Evolutionary conservation across 2,888 invertebrate species (phyloP).

Genomic region (Cinara cedri): DNA sequence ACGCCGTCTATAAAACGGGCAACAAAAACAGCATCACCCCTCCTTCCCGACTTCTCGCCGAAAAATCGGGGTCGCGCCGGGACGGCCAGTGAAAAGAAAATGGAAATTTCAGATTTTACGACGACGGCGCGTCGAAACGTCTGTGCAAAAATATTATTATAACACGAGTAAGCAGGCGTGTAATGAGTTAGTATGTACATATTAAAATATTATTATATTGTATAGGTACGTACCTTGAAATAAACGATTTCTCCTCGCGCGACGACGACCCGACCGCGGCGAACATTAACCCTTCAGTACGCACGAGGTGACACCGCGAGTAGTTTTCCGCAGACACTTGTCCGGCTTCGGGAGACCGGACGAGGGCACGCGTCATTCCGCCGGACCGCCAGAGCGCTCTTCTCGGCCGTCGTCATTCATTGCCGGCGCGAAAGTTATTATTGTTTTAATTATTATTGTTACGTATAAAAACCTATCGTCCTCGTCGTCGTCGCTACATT

Average conservation of each 20-base stretch:
- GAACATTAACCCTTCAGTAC: slow-evolving; percentile 34
- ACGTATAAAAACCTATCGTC: too few species aligned
- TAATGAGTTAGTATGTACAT: too few species aligned
- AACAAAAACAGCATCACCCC: too few species aligned
- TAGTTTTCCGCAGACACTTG: slow-evolving; percentile 22
- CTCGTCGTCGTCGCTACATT: too few species aligned
- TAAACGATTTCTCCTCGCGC: not conserved
- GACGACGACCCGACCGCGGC: not conserved
- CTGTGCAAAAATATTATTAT: not conserved
- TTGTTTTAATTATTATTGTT: not conserved
- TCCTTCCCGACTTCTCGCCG: too few species aligned
- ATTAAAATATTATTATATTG: too few species aligned
- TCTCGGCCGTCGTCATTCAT: not conserved
- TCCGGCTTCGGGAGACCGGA: slow-evolving; percentile 41
- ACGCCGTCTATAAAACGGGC: too few species aligned
- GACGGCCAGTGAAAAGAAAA: too few species aligned
- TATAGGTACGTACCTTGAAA: not conserved
- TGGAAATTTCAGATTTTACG: too few species aligned
- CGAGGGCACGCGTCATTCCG: not conserved
- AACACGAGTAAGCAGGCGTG: too few species aligned
- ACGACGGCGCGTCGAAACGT: too few species aligned
- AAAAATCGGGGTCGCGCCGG: too few species aligned
- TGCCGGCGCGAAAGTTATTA: not conserved
- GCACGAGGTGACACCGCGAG: slow-evolving; percentile 20
- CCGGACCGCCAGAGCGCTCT: slow-evolving; percentile 47